Percentiles rank a stretch among this genome's conserved stretches.
phyloP scores from a whole-genome alignment of 2,888 invertebrate genomes.

The Drosophila neotestacea region DNA sequence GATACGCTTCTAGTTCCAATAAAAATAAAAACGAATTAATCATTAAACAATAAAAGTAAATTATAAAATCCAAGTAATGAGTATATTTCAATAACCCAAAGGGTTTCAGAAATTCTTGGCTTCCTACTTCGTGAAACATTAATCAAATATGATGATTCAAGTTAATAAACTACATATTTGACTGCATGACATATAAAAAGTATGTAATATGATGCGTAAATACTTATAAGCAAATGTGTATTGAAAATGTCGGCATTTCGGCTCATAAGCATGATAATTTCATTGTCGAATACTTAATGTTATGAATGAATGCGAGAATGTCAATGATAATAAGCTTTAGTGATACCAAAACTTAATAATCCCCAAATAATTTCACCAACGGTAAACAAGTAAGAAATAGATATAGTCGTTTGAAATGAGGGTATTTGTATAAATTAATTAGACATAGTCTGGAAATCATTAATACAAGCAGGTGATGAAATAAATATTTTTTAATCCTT shows the following conservation, averaged over 20 bases:
- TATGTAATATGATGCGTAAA: neutral
- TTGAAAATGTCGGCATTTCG: slow-evolving; percentile 17
- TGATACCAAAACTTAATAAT: slow-evolving; percentile 28
- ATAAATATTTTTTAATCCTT: no score
- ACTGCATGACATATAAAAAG: neutral
- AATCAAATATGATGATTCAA: slow-evolving; percentile 21
- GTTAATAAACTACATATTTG: slow-evolving; percentile 12
- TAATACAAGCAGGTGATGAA: neutral
- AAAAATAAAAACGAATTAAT: slow-evolving; percentile 3
- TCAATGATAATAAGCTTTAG: slow-evolving; percentile 12
- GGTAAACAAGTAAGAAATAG: neutral
- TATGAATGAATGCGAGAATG: slow-evolving; percentile 33
- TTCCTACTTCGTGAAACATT: slow-evolving; percentile 11
- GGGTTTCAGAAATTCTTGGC: neutral
- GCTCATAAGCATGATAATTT: slow-evolving; percentile 27
- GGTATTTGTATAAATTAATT: neutral
- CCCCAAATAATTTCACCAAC: slow-evolving; percentile 5
- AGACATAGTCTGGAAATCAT: neutral
- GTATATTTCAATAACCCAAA: neutral
- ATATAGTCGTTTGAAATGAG: slow-evolving; percentile 89
- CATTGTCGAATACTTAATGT: slow-evolving; percentile 3
- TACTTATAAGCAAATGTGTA: slow-evolving; percentile 10
- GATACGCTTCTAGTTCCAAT: slow-evolving; percentile 34
- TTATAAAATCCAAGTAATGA: slow-evolving; percentile 10
- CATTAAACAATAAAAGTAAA: neutral